Conservation (phyloP, 2,797 vertebrate species). For the Ctenopoma multispine region DNA sequence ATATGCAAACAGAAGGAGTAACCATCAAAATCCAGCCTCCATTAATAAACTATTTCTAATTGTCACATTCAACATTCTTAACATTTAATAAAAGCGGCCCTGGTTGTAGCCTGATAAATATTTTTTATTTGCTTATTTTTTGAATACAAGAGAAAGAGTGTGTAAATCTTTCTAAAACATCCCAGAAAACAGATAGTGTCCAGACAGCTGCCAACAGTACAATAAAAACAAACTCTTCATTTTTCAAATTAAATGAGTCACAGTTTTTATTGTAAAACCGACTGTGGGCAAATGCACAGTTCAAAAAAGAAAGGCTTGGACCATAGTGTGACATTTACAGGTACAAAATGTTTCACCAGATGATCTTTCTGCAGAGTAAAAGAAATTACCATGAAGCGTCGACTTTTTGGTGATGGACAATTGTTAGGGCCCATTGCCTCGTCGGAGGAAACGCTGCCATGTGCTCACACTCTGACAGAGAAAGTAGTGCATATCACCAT, state of each 20-base stretch:
- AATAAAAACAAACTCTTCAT: too few relatives aligned
- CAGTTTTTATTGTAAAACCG: not conserved
- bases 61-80: too few relatives aligned
- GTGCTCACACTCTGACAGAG: slow-evolving; percentile 52
- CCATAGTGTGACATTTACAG: not conserved
- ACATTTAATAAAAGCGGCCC: too few relatives aligned
- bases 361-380: slow-evolving; percentile 1
- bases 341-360: slow-evolving; percentile 8
- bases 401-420: slow-evolving; percentile 64
- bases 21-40: not conserved
- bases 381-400: slow-evolving; percentile 37
- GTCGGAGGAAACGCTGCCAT: slow-evolving; percentile 53
- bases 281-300: not conserved
- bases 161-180: not conserved
- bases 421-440: slow-evolving; percentile 66
- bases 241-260: too few relatives aligned
- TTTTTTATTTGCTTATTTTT: not conserved
- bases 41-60: slow-evolving; percentile 35
- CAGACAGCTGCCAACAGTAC: not conserved
- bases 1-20: slow-evolving; percentile 3
- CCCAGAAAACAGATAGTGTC: not conserved
- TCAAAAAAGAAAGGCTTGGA: not conserved
- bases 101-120: too few relatives aligned
- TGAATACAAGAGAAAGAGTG: too few relatives aligned
- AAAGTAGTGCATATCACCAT: slow-evolving; percentile 22